Evolutionary conservation across 2,113 vertebrate species (phyloP).

Genomic region (Puma concolor): DNA sequence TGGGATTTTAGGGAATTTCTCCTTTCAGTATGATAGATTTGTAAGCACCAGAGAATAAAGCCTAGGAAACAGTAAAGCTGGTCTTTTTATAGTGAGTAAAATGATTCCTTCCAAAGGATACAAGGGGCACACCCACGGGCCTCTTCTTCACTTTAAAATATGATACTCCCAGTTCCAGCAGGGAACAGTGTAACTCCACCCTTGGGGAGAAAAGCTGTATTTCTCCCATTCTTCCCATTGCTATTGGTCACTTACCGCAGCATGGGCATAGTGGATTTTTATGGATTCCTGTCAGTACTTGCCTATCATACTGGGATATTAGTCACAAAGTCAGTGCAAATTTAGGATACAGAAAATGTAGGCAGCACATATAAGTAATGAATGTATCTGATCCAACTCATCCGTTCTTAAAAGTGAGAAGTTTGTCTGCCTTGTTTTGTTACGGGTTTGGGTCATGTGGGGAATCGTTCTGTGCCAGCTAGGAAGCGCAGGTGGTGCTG

Average conservation of each 20-base stretch:
- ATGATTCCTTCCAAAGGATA: not conserved
- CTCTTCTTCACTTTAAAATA: slow-evolving; percentile 27
- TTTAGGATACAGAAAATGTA: not conserved
- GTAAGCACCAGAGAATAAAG: slow-evolving; percentile 39
- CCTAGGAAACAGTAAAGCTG: not conserved
- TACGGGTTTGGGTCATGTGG: not conserved
- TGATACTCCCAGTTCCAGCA: not conserved
- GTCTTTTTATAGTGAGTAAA: not conserved
- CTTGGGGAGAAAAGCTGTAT: not conserved
- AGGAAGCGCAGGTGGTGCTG: not conserved
- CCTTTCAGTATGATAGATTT: slow-evolving; percentile 9
- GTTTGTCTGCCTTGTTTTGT: not conserved
- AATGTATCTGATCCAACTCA: not conserved
- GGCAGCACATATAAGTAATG: not conserved
- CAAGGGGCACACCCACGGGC: not conserved
- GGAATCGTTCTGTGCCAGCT: slow-evolving; percentile 29
- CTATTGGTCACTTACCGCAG: not conserved
- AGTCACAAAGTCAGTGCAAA: not conserved
- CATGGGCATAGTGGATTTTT: not conserved
- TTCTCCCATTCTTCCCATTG: not conserved
- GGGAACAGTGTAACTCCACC: not conserved
- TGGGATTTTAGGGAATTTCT: not conserved
- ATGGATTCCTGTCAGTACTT: not conserved
- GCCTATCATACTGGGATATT: not conserved
- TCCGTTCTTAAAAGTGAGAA: not conserved